phyloP scores from a whole-genome alignment of 2,797 vertebrate genomes.

The Danio albolineatus region DNA sequence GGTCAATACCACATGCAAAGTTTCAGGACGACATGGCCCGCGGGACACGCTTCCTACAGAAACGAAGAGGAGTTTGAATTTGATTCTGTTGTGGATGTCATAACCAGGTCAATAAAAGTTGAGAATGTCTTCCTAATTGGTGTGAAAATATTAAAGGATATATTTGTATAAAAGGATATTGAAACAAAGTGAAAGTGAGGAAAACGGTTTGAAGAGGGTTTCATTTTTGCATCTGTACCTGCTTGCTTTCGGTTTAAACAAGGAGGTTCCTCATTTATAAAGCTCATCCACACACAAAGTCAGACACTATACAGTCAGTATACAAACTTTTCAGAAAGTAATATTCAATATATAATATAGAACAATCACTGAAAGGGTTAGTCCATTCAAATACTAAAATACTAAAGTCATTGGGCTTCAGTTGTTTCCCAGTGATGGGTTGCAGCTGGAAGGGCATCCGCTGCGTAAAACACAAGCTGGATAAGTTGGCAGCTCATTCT shows the following conservation, averaged over 20 bases:
- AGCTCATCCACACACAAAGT: not conserved
- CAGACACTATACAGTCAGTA: not conserved
- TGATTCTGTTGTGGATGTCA: constrained; percentile 14
- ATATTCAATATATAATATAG: not conserved
- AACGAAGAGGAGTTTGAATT: constrained; percentile 2
- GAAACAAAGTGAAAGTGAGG: not conserved
- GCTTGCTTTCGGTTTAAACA: constrained; percentile 74
- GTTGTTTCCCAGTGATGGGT: too few species aligned
- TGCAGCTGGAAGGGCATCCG: too few species aligned
- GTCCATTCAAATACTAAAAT: too few species aligned
- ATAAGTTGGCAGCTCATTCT: too few species aligned
- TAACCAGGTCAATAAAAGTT: constrained; percentile 2
- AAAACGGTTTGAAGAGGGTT: constrained; percentile 27
- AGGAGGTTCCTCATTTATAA: constrained; percentile 72
- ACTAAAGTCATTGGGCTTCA: too few species aligned
- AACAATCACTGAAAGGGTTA: not conserved
- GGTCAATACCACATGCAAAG: constrained; percentile 29
- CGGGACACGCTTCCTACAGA: not conserved
- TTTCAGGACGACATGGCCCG: not conserved
- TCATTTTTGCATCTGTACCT: constrained; percentile 71
- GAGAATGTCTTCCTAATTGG: not conserved
- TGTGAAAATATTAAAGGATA: not conserved
- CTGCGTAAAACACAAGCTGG: too few species aligned
- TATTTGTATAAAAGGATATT: not conserved
- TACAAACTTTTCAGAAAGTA: not conserved